Base-by-base conservation (phyloP, 2,888 invertebrate genomes). In the Patella caerulea region DNA sequence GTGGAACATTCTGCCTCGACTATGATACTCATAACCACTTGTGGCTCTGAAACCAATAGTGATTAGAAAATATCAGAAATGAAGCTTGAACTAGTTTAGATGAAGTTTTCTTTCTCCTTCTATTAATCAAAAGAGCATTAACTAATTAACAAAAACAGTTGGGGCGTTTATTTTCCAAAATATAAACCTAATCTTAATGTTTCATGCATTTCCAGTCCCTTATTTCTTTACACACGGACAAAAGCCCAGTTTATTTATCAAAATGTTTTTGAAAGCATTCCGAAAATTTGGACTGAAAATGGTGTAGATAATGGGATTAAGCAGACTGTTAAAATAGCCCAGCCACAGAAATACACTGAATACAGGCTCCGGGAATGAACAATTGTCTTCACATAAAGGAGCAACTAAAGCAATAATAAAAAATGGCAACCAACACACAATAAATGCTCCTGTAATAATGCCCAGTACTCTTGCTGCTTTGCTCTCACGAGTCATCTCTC, bases 361-460 rank as follows among this genome's bases (percentile, higher is more conserved):
- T 70, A 92, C 84, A 76, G 91, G 88, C 9, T 81, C 80, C 11
- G 91, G 90, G 84, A 91, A 89, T 56, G 84, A 86, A 83, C 87
- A 90, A 52, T 79, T 84, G n/a, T 79, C 79, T 83, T 95, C 94
- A 91, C 96, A 97, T 79, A 96, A 94, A 0, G 98, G 96, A 93
- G 96, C 94, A 73, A 96, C 93, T 69, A 97, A 93, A 0, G 97
- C 97, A 92, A 96, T 94, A 75, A 97, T 94, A 92, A 98, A 98
- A 93, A 98, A 98, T 15, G 98, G 98, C 84, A 97, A 93, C 98
- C 98, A 98, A 90, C 97, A 98, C 86, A 96, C 94, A 78, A 98
- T 96, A 92, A 98, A 98, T 54, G 96, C 91, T 74, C 97, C 97
- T 17, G 98, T 99, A 87, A 99, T 98, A 71, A 92, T 91, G 24